Conservation (phyloP, 2,888 invertebrate genomes). For the Campoplex nolae region DNA sequence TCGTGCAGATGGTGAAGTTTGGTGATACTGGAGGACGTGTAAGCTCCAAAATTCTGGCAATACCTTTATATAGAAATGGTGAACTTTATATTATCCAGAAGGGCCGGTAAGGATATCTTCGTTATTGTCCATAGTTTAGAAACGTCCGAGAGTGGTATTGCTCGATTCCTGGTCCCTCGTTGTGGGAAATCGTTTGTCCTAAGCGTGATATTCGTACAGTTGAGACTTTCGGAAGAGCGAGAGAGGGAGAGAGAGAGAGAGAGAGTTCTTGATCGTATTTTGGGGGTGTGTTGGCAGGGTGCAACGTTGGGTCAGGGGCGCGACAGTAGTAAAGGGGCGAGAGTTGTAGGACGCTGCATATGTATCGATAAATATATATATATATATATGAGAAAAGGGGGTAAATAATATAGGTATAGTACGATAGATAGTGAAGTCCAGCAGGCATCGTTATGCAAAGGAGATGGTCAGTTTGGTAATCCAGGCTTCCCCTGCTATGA, state of each 20-base stretch:
- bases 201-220: neutral
- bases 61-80: slow-evolving; percentile 44
- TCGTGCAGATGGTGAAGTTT: slow-evolving; percentile 71
- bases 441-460: slow-evolving; percentile 83
- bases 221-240: neutral
- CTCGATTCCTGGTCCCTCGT: slow-evolving; percentile 42
- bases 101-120: slow-evolving; percentile 73
- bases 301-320: slow-evolving; percentile 65
- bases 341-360: slow-evolving; percentile 14
- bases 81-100: slow-evolving; percentile 67
- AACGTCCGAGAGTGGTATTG: slow-evolving; percentile 42
- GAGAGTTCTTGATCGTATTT: slow-evolving; percentile 54
- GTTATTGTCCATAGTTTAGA: slow-evolving; percentile 76
- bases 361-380: neutral
- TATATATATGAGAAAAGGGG: slow-evolving; percentile 52
- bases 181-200: slow-evolving; percentile 29
- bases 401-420: slow-evolving; percentile 42
- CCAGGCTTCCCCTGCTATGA: slow-evolving; percentile 75
- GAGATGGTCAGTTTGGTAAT: slow-evolving; percentile 84
- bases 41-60: slow-evolving; percentile 44
- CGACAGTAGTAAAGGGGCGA: slow-evolving; percentile 57
- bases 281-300: slow-evolving; percentile 60
- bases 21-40: slow-evolving; percentile 40
- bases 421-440: slow-evolving; percentile 50
- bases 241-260: slow-evolving; percentile 1